Evolutionary conservation across 2,113 vertebrate species (phyloP).

Genomic region (Podarcis muralis): DNA sequence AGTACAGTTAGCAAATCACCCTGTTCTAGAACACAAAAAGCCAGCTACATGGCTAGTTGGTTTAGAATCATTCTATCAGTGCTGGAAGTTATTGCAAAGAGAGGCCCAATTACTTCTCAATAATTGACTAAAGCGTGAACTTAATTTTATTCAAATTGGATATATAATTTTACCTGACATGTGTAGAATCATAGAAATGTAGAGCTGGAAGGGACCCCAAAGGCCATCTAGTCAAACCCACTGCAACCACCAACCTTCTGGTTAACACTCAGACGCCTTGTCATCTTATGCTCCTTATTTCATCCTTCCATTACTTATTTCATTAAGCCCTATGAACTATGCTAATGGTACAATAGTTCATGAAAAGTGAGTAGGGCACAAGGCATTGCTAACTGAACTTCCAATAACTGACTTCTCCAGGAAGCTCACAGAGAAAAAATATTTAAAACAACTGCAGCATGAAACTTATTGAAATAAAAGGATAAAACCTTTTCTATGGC

Average conservation of each 20-base stretch:
- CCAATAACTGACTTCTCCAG: not conserved
- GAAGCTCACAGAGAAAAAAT: not conserved
- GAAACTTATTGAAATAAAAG: not conserved
- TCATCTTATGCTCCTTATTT: not conserved
- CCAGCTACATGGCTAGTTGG: not conserved
- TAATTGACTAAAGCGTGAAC: not conserved
- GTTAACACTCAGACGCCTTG: too few species aligned
- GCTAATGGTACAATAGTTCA: not conserved
- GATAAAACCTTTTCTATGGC: not conserved
- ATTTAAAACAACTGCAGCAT: not conserved
- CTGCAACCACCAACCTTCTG: too few species aligned
- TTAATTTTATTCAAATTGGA: not conserved
- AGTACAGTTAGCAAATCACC: not conserved
- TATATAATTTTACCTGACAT: not conserved
- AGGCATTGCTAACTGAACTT: not conserved
- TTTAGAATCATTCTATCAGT: not conserved
- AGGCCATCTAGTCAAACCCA: too few species aligned
- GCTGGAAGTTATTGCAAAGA: not conserved
- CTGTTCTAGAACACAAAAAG: not conserved
- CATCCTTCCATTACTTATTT: not conserved
- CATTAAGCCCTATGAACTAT: not conserved
- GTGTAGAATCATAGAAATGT: too few species aligned
- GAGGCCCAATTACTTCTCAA: not conserved
- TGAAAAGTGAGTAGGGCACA: not conserved
- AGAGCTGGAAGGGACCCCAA: too few species aligned